phyloP scores from a whole-genome alignment of 2,888 invertebrate genomes.

The Polietes domitor region DNA sequence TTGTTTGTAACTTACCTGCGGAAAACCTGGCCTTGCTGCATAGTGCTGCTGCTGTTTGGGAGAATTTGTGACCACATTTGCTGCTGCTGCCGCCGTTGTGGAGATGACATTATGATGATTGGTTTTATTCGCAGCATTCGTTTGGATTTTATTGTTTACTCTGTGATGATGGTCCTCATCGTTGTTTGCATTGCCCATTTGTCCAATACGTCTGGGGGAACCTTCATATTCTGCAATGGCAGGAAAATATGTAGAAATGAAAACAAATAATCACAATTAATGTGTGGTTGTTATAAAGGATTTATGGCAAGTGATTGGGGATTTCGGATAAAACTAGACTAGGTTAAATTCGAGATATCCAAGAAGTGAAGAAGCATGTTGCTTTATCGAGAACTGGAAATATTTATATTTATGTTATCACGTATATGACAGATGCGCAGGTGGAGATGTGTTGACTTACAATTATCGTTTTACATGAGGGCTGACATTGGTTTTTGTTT shows the following conservation, averaged over 20 bases:
- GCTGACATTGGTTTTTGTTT: no score
- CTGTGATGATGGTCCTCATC: slow-evolving; percentile 68
- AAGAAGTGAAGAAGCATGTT: no score
- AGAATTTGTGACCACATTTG: slow-evolving; percentile 72
- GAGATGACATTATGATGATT: slow-evolving; percentile 61
- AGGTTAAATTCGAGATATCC: no score
- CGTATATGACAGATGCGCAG: no score
- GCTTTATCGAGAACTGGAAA: no score
- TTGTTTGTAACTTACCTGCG: slow-evolving; percentile 83
- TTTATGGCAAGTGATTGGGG: background rate
- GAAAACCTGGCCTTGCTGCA: slow-evolving; percentile 93
- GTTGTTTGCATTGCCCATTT: slow-evolving; percentile 72
- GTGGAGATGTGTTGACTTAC: no score
- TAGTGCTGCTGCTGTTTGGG: slow-evolving; percentile 87
- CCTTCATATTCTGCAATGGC: slow-evolving; percentile 93
- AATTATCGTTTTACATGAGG: no score
- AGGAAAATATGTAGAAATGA: slow-evolving; percentile 7
- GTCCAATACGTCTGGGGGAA: slow-evolving; percentile 92
- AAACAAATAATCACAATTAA: slow-evolving; percentile 9
- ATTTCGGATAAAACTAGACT: no score
- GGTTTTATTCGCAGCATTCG: slow-evolving; percentile 75
- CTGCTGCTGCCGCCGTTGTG: slow-evolving; percentile 79
- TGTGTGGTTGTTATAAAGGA: slow-evolving; percentile 2
- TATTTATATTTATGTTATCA: no score
- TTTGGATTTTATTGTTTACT: slow-evolving; percentile 61